Evolutionary conservation across 2,797 vertebrate genomes (phyloP), one percentile per base, ranked within the genome.

Genomic region (Halcyon badia): DNA sequence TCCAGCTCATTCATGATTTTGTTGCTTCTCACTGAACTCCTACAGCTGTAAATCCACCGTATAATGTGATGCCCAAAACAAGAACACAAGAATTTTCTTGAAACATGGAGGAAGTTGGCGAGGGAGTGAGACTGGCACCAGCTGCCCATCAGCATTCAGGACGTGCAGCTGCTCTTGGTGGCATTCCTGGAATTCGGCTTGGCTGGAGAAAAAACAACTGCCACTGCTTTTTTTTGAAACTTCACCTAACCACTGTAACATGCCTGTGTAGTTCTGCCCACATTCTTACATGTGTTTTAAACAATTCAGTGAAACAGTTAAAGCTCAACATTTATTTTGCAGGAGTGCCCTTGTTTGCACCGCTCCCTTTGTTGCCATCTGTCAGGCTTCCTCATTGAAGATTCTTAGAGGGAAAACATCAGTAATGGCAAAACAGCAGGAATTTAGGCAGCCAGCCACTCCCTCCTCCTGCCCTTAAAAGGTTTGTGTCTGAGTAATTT

Each of bases 351-450:
- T 87, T 86, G 86, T 86, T 91, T 95, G 86, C 86, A 86, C 57
- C 2, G 5, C 57, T 95, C 87, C 77, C 77, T 95, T 95, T 95
- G 91, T 87, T 97, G 92, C 97, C 97, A 97, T 97, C 96, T 97
- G 96, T 92, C 92, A 96, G 65, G 77, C 61, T 83, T 83, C 88
- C 57, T 94, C 89, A 57, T 0, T 86, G 92, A 93, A 95, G 77
- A 81, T 87, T 65, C 60, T 87, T 71, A 51, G 62, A 70, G 61
- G 8, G 49, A 95, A 95, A 97, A 95, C 69, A 96, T 79, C 80
- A 89, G 88, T 70, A 76, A 87, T 14, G 24, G 91, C 87, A 93
- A 64, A 97, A 92, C 84, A 94, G 94, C 77, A 76, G 89, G 77
- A 96, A 91, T 90, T 93, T 51, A 44, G 31, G 78, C 96, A 94